Base-by-base conservation (phyloP, 2,888 invertebrate genomes). In the Drosophila ezoana region DNA sequence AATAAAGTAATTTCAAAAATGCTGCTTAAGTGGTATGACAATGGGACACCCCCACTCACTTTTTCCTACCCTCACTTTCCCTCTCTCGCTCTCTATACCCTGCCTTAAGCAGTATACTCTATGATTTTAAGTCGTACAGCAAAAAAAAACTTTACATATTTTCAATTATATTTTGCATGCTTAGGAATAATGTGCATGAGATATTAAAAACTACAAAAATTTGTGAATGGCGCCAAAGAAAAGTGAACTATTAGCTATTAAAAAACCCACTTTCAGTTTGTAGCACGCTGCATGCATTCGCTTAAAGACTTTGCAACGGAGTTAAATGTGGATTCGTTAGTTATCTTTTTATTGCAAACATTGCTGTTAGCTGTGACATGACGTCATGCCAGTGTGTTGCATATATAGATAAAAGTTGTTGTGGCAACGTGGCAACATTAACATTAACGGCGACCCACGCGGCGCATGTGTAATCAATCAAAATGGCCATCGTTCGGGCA, bases 401-500 rank as follows among this genome's bases (percentile, higher is more conserved):
- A 53, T 28, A 28, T 28, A 28, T 13, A 23, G 59, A 13, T 38
- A 32, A 52, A 28, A 35, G 38, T 13, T 4, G 32, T 45, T 44
- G 48, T 64, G 67, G 69, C 79, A 63, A 56, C 41, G 62, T 69
- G 70, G 77, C 81, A 81, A 72, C 66, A 67, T 67, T 53, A 65
- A 61, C 61, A 70, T 76, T 73, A 61, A 58, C 64, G 44, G 48
- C 81, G 68, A 67, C 83, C 83, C 80, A 87, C 83, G 81, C 85
- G 71, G 63, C 74, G 75, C 58, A 78, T 81, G 72, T 75, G 85
- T 78, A 83, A 83, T 83, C 83, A 83, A 83, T 83, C 83, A 83
- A 84, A 68, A 68, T 77, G 84, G 66, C 66, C 86, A 76, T 51
- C 70, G 68, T 37, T 28, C 8, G 28, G 8, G 28, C 28, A 28